Conservation (phyloP, 2,113 vertebrate genomes). For the Mesembrinibis cayennensis region DNA sequence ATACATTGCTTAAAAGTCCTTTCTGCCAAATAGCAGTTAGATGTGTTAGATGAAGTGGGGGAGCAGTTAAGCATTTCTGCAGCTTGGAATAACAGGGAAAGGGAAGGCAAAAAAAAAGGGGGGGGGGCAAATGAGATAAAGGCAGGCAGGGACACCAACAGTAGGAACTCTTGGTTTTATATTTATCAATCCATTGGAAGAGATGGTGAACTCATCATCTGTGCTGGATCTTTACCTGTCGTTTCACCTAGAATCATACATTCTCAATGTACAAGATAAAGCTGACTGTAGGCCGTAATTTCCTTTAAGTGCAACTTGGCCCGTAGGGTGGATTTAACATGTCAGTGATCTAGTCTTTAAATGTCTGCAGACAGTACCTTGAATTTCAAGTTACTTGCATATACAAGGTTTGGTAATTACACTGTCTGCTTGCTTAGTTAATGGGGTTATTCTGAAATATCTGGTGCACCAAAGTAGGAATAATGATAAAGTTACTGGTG, state of each 20-base stretch:
- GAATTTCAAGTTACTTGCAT: background rate
- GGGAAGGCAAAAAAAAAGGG: too few species aligned
- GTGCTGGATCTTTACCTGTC: background rate
- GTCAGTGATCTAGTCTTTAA: background rate
- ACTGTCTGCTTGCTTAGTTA: background rate
- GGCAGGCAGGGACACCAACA: background rate
- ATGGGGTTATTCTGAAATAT: background rate
- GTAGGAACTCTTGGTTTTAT: background rate
- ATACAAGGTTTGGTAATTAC: background rate
- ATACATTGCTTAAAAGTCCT: background rate
- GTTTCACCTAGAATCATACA: rapidly evolving
- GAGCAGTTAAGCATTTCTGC: background rate
- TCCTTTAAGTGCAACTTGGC: background rate
- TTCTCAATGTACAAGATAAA: background rate
- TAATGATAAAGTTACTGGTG: background rate
- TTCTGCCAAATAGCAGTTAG: background rate
- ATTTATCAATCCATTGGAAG: background rate
- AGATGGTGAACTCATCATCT: background rate
- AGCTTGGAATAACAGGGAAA: background rate
- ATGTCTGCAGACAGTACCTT: background rate
- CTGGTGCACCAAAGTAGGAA: background rate
- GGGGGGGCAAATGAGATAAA: background rate
- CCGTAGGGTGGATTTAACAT: background rate
- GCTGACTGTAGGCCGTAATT: background rate
- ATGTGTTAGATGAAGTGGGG: background rate